These are phyloP conservation scores for Nomada fabriciana DNA, from an alignment of 2,888 invertebrate species.

Conservation along the genomic window DNA sequence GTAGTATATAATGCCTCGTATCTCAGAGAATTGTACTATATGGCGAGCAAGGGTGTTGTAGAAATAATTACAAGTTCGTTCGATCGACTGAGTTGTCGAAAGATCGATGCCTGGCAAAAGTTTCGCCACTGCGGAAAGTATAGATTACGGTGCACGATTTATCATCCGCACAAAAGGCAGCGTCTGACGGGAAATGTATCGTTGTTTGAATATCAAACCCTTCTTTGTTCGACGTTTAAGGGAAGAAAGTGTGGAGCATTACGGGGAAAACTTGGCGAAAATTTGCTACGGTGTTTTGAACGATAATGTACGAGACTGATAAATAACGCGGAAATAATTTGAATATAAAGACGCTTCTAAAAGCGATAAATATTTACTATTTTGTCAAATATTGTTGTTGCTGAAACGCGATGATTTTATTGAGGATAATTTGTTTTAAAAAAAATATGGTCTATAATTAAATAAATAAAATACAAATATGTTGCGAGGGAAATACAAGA, in stretches of 20 bases:
- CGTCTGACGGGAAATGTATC: conserved; percentile 37
- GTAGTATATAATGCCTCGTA: not conserved
- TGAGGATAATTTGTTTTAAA: too few species aligned
- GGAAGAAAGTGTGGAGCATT: not conserved
- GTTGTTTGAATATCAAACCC: conserved; percentile 38
- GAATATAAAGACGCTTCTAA: not conserved
- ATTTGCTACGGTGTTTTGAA: not conserved
- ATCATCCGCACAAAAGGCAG: conserved; percentile 37
- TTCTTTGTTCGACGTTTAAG: conserved; percentile 29
- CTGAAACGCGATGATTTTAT: too few species aligned
- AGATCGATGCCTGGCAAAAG: conserved; percentile 38
- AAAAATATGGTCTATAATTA: too few species aligned
- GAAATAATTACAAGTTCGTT: conserved; percentile 32
- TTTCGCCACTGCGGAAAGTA: conserved; percentile 17
- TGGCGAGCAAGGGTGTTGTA: not conserved
- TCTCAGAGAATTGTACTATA: conserved; percentile 11
- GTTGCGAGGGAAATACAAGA: too few species aligned
- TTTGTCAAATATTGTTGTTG: not conserved
- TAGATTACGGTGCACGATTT: conserved; percentile 31
- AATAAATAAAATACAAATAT: too few species aligned
- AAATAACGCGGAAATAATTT: not conserved
- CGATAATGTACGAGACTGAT: not conserved
- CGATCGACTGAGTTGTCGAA: conserved; percentile 13
- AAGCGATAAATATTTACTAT: not conserved
- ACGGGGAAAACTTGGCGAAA: conserved; percentile 11